phyloP scores from a whole-genome alignment of 2,797 vertebrate genomes.

The Tarsius wallacei region DNA sequence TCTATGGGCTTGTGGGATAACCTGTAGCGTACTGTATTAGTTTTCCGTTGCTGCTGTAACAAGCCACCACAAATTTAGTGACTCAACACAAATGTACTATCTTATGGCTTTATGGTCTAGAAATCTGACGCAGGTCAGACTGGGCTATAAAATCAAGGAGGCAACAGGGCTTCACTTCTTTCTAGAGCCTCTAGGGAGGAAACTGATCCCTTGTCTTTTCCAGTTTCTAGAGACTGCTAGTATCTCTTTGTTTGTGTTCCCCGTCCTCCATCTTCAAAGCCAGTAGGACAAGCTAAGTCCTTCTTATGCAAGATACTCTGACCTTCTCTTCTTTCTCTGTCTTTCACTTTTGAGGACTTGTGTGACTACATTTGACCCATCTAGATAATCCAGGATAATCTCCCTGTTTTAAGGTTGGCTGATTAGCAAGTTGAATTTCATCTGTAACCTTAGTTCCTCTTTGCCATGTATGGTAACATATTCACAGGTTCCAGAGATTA shows the following conservation, averaged over 20 bases:
- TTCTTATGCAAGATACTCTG: background rate
- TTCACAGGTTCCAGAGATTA: background rate
- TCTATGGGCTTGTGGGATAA: background rate
- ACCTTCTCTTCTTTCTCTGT: background rate
- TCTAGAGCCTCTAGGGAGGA: background rate
- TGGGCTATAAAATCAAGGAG: background rate
- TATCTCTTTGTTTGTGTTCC: background rate
- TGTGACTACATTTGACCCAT: background rate
- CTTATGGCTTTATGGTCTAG: background rate
- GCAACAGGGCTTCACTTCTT: background rate
- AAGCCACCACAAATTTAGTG: background rate
- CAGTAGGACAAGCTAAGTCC: background rate
- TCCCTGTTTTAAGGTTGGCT: background rate
- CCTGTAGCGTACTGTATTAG: background rate
- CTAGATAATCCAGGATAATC: background rate
- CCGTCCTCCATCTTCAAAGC: background rate
- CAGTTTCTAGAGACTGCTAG: background rate
- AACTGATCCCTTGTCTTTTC: background rate
- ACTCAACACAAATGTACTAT: background rate
- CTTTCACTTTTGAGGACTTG: background rate
- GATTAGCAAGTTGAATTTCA: background rate
- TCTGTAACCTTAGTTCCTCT: background rate
- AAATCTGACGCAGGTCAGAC: background rate
- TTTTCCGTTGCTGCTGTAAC: conserved; percentile 6
- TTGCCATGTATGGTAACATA: background rate